Evolutionary conservation across 2,797 vertebrate genomes (phyloP).

Genomic region (Morelia viridis): DNA sequence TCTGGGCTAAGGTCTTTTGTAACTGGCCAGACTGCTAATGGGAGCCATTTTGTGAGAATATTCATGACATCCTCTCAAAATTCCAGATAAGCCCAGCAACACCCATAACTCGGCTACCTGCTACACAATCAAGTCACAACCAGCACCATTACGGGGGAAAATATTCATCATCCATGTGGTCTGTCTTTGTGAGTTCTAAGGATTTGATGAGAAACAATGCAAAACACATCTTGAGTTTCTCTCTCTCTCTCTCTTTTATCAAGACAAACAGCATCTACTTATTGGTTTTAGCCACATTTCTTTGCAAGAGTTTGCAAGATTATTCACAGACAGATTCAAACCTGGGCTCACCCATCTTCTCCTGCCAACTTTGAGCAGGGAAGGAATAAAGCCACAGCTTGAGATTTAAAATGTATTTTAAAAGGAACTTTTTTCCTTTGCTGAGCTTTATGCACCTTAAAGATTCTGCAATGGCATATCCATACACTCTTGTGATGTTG

Average conservation of each 20-base stretch:
- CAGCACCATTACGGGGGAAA: neutral
- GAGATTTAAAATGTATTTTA: neutral
- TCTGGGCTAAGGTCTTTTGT: neutral
- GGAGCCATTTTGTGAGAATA: neutral
- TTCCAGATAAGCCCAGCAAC: neutral
- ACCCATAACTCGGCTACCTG: neutral
- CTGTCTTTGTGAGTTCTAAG: neutral
- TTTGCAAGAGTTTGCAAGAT: neutral
- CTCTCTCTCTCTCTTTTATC: neutral
- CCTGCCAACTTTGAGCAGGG: neutral
- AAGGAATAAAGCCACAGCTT: neutral
- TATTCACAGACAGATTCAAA: neutral
- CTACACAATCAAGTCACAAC: neutral
- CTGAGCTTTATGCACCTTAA: neutral
- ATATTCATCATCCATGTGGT: neutral
- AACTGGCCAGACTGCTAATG: neutral
- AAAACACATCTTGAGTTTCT: neutral
- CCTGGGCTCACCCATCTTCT: neutral
- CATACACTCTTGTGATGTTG: neutral
- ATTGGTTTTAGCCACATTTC: neutral
- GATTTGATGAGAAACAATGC: neutral
- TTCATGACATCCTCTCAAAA: neutral
- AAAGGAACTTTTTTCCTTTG: neutral
- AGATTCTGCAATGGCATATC: neutral
- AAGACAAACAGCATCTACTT: neutral